Conservation (phyloP, 2,888 invertebrate genomes). For the Beris chalybata region DNA sequence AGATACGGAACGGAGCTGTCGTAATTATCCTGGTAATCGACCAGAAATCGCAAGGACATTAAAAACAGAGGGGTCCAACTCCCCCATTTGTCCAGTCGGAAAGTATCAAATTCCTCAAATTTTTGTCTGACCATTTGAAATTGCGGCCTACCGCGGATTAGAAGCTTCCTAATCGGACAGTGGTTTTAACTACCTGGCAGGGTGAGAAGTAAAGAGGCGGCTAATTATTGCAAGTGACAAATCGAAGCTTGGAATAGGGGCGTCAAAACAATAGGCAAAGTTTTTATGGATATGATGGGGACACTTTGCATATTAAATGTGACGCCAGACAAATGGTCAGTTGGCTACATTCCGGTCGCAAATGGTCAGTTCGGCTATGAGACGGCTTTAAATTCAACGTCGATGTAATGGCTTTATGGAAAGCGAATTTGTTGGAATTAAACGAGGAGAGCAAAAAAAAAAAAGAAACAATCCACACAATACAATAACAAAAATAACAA, state of each 20-base stretch:
- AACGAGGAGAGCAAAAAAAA: no score
- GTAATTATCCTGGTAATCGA: constrained; percentile 26
- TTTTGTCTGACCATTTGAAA: neutral
- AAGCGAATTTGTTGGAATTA: neutral
- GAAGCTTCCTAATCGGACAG: no score
- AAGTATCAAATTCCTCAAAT: constrained; percentile 4
- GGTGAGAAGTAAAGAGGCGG: no score
- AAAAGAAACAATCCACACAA: no score
- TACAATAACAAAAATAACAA: no score
- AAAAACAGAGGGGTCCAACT: neutral
- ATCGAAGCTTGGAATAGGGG: neutral
- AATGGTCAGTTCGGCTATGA: constrained; percentile 1
- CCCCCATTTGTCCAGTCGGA: neutral
- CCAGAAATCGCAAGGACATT: neutral
- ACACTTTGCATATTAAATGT: constrained; percentile 20
- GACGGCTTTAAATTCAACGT: neutral
- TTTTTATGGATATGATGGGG: constrained; percentile 1
- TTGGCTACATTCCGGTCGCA: constrained; percentile 13
- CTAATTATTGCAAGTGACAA: no score
- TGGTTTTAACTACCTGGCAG: no score
- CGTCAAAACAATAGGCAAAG: constrained; percentile 2
- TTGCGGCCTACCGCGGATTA: no score
- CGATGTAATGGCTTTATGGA: neutral
- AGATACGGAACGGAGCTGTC: neutral
- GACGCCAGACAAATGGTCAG: constrained; percentile 8